A percentile compares a stretch with the other conserved stretches of the same genome.
phyloP scores from a whole-genome alignment of 1,140 invertebrate genomes.

The Doryteuthis pealeii region DNA sequence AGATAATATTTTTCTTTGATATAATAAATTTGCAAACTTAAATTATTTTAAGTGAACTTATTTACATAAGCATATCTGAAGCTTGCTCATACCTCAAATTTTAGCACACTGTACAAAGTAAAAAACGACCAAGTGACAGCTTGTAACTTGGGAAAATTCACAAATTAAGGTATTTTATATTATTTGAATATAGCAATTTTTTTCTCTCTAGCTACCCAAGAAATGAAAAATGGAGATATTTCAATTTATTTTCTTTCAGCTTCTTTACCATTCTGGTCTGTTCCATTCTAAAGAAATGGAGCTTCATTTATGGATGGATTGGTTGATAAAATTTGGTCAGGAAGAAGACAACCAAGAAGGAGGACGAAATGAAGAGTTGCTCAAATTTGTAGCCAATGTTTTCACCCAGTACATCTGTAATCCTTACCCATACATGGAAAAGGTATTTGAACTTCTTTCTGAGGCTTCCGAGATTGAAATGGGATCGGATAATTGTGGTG shows the following conservation, averaged over 20 bases:
- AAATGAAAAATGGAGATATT: too few relatives aligned
- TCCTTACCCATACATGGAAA: constrained; percentile 32
- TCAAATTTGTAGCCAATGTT: constrained; percentile 25
- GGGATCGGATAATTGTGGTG: background rate
- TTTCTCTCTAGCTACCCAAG: too few relatives aligned
- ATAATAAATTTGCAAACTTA: too few relatives aligned
- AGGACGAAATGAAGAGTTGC: constrained; percentile 8
- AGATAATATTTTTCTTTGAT: too few relatives aligned
- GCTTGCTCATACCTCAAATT: too few relatives aligned
- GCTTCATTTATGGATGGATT: constrained; percentile 25
- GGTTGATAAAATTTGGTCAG: background rate
- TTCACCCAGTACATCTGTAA: constrained; percentile 31
- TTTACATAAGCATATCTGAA: too few relatives aligned
- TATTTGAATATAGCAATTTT: too few relatives aligned
- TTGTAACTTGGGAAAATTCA: too few relatives aligned
- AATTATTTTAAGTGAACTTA: too few relatives aligned
- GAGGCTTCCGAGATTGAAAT: constrained; percentile 18
- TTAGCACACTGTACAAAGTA: too few relatives aligned
- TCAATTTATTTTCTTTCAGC: constrained; percentile 20
- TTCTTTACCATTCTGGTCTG: constrained; percentile 28
- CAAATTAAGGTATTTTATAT: too few relatives aligned
- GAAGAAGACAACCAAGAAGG: background rate
- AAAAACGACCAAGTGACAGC: too few relatives aligned
- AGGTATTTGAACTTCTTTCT: constrained; percentile 25
- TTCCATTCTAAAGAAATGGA: constrained; percentile 30